Percentiles rank a stretch among this genome's conserved stretches.
These are phyloP conservation scores for Odontomyia ornata DNA, from an alignment of 2,888 invertebrate genomes.

Conservation along the genomic window DNA sequence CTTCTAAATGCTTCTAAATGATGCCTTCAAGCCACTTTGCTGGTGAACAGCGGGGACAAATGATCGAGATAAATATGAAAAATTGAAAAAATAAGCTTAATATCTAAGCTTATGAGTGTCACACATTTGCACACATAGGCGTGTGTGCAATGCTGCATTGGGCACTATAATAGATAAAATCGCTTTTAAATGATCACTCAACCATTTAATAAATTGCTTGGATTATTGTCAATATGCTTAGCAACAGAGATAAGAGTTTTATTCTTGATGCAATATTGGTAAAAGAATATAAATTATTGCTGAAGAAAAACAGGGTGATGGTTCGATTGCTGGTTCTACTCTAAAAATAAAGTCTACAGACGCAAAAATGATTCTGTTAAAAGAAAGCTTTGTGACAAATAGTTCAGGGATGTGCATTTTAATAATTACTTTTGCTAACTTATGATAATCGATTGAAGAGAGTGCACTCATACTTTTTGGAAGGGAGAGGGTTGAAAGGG, in stretches of 20 bases:
- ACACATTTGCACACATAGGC: background rate
- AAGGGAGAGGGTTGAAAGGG: too few relatives aligned
- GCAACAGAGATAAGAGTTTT: background rate
- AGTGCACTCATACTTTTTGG: too few relatives aligned
- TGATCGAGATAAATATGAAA: constrained; percentile 16
- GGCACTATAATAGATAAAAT: background rate
- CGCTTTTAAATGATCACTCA: background rate
- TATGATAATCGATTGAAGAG: too few relatives aligned
- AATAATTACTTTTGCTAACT: too few relatives aligned
- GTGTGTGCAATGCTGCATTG: background rate
- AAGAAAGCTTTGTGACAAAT: too few relatives aligned
- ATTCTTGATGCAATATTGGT: too few relatives aligned
- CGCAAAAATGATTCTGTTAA: too few relatives aligned
- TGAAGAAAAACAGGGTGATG: too few relatives aligned
- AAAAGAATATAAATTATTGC: too few relatives aligned
- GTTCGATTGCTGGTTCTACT: too few relatives aligned
- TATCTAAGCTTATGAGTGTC: background rate
- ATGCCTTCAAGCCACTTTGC: background rate
- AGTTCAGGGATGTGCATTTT: too few relatives aligned
- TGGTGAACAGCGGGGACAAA: background rate
- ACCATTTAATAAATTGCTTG: background rate
- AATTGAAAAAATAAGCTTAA: background rate
- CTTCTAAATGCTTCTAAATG: background rate
- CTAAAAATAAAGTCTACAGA: too few relatives aligned
- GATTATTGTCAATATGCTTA: background rate